Conservation (phyloP, 2,888 invertebrate species). For the Drosophila putrida region DNA sequence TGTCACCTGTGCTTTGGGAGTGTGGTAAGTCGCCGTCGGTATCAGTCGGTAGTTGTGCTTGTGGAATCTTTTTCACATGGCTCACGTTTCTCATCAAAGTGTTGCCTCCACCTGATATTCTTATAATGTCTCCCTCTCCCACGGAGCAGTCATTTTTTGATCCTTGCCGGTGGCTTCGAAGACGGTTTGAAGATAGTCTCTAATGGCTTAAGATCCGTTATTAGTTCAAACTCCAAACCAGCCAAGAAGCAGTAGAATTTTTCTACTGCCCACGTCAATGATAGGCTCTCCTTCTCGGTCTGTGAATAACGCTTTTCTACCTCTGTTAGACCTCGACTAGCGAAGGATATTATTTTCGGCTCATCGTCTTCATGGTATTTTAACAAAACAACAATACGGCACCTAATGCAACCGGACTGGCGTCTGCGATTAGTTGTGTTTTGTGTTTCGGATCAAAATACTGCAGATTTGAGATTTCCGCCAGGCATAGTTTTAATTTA, state of each 20-base stretch:
- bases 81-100: too few species aligned
- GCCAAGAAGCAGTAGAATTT: not conserved
- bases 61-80: too few species aligned
- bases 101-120: too few species aligned
- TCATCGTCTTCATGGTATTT: not conserved
- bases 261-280: too few species aligned
- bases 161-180: not conserved
- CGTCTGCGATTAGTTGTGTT: not conserved
- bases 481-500: not conserved
- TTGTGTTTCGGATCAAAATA: not conserved
- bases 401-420: not conserved
- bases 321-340: not conserved
- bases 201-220: not conserved
- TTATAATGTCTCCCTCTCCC: too few species aligned
- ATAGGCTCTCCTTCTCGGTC: too few species aligned
- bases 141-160: too few species aligned
- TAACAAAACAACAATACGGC: not conserved
- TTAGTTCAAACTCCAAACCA: constrained; percentile 2
- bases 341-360: not conserved
- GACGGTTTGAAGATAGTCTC: not conserved
- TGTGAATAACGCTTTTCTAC: not conserved
- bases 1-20: too few species aligned
- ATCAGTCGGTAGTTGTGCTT: too few species aligned
- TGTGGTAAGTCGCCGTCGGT: too few species aligned
- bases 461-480: not conserved